These are phyloP conservation scores for Hippoglossus hippoglossus DNA, from an alignment of 2,797 vertebrate species.

Conservation along the genomic window DNA sequence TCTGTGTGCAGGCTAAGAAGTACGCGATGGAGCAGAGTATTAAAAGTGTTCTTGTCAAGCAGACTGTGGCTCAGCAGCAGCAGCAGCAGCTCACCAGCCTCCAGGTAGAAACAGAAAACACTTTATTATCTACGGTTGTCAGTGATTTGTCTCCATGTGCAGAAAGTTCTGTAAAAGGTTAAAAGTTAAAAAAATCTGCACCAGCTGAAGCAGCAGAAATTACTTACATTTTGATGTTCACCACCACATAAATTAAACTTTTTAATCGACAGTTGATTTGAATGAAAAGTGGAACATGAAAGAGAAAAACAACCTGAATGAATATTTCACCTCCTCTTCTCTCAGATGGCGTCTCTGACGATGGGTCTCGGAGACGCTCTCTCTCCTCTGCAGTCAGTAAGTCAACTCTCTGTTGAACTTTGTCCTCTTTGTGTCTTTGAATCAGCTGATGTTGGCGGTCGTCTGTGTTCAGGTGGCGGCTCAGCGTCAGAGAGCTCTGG, in stretches of 20 bases:
- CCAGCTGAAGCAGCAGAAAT: no score
- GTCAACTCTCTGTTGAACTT: constrained; percentile 53
- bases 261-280: no score
- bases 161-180: no score
- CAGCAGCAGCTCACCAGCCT: constrained; percentile 88
- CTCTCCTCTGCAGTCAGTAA: constrained; percentile 96
- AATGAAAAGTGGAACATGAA: no score
- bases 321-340: background rate
- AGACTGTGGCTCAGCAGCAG: constrained; percentile 94
- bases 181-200: no score
- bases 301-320: no score
- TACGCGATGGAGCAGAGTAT: constrained; percentile 98
- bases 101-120: constrained; percentile 83
- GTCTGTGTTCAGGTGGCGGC: constrained; percentile 90
- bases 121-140: no score
- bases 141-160: no score
- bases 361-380: constrained; percentile 96
- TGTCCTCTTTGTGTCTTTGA: background rate
- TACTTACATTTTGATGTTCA: no score
- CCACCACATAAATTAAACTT: no score
- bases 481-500: constrained; percentile 93
- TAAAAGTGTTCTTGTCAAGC: constrained; percentile 94
- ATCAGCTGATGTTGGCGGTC: background rate
- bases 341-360: constrained; percentile 95
- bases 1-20: constrained; percentile 90